Conservation (phyloP, 1,140 invertebrate species). For the Gryllus bimaculatus region DNA sequence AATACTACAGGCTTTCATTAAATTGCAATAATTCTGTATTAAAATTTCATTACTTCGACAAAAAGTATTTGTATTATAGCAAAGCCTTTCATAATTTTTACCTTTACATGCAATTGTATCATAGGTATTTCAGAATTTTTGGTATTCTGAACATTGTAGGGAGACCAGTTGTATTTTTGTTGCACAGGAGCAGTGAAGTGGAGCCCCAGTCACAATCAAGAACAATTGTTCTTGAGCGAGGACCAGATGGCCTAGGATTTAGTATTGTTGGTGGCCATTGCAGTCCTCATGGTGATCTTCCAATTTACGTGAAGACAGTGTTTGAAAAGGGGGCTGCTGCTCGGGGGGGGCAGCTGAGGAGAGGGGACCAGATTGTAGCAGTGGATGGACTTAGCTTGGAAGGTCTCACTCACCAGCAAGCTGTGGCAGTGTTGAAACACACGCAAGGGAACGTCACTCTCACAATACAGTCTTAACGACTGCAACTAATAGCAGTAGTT, state of each 20-base stretch:
- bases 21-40: too few relatives aligned
- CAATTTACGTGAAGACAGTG: constrained; percentile 75
- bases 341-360: constrained; percentile 50
- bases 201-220: constrained; percentile 17
- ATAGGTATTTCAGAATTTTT: too few relatives aligned
- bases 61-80: too few relatives aligned
- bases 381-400: constrained; percentile 44
- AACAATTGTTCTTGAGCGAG: constrained; percentile 54
- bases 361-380: constrained; percentile 49
- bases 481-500: not conserved
- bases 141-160: too few relatives aligned
- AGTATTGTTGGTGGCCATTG: constrained; percentile 71
- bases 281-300: constrained; percentile 64
- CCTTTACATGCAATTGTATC: too few relatives aligned
- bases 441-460: constrained; percentile 45
- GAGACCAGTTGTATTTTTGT: not conserved
- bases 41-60: too few relatives aligned
- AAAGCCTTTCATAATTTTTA: too few relatives aligned
- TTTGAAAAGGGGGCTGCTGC: constrained; percentile 66
- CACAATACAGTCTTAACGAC: constrained; percentile 36
- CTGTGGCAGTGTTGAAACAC: constrained; percentile 48
- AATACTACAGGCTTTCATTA: too few relatives aligned
- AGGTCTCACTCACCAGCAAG: constrained; percentile 49
- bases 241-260: constrained; percentile 65
- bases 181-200: constrained; percentile 14